A percentile compares a stretch with the other conserved stretches of the same genome.
Evolutionary conservation across 2,113 vertebrate genomes (phyloP).

Genomic region (Larimichthys polyactis): DNA sequence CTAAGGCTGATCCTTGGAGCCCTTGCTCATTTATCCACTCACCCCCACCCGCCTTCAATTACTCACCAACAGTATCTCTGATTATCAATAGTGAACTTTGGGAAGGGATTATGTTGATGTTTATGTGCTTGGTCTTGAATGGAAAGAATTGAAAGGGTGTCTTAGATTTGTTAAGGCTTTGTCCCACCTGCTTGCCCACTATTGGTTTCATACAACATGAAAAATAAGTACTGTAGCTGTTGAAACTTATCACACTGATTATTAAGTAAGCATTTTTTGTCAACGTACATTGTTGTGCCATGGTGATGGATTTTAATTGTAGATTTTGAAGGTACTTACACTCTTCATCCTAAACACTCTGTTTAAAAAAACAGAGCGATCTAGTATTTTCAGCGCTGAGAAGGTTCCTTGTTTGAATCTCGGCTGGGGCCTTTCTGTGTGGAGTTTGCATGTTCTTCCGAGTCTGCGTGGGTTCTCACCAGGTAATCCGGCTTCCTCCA

Average conservation of each 20-base stretch:
- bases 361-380: no score
- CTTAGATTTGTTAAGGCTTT: not conserved
- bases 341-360: no score
- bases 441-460: no score
- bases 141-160: constrained; percentile 2
- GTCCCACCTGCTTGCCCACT: not conserved
- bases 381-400: no score
- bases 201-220: not conserved
- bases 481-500: no score
- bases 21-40: constrained; percentile 30
- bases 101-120: constrained; percentile 15
- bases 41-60: constrained; percentile 24
- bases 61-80: constrained; percentile 14
- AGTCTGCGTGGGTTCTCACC: no score
- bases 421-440: no score
- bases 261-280: not conserved
- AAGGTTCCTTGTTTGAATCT: no score
- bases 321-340: no score
- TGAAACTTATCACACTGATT: not conserved
- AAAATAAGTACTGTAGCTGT: not conserved
- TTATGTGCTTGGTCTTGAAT: constrained; percentile 4
- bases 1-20: constrained; percentile 11
- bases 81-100: constrained; percentile 13
- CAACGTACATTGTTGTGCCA: not conserved
- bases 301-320: not conserved